These are phyloP conservation scores for Eidolon helvum DNA, from an alignment of 2,113 vertebrate genomes.

Conservation along the genomic window DNA sequence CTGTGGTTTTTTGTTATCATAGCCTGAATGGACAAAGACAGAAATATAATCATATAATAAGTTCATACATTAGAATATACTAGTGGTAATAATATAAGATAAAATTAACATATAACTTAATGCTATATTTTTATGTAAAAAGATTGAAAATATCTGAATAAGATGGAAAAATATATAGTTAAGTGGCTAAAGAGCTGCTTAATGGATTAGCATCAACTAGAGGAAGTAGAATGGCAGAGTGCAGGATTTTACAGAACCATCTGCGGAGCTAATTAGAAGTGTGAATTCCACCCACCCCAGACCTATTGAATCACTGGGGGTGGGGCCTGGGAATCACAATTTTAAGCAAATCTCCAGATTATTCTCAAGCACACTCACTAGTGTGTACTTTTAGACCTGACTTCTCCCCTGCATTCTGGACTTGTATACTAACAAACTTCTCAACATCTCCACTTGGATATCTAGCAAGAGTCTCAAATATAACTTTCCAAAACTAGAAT, in stretches of 20 bases:
- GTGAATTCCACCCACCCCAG: neutral
- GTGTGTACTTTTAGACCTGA: neutral
- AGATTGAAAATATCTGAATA: neutral
- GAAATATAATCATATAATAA: neutral
- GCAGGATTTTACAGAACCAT: neutral
- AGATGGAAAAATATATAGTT: neutral
- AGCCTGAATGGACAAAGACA: neutral
- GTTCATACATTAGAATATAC: neutral
- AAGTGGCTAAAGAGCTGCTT: neutral
- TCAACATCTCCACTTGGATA: neutral
- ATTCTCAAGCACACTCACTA: neutral
- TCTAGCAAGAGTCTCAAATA: neutral
- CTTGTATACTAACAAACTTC: neutral
- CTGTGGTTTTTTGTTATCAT: neutral
- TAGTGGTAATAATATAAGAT: neutral
- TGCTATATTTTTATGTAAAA: neutral
- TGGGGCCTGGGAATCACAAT: neutral
- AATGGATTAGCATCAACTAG: neutral
- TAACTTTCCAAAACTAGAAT: neutral
- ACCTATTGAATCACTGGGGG: neutral
- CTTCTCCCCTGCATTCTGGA: neutral
- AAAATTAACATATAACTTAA: neutral
- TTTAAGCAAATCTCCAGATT: neutral
- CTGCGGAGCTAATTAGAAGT: conserved; percentile 34
- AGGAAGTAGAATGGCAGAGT: neutral